A percentile compares a stretch with the other conserved stretches of the same genome.
Evolutionary conservation across 2,888 invertebrate genomes (phyloP).

Genomic region (Epistrophe eligans): DNA sequence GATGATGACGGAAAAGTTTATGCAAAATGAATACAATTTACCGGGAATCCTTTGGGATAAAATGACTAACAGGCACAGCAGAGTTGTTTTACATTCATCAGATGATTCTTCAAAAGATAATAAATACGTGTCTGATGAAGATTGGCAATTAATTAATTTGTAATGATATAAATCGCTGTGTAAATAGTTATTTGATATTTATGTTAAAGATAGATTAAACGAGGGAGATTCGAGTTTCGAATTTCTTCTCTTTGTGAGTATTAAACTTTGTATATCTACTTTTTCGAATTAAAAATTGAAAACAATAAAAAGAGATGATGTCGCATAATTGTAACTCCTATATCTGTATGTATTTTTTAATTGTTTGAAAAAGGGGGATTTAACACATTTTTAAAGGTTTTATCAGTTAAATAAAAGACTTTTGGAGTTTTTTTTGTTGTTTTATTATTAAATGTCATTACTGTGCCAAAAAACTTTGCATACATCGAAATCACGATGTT

Average conservation of each 20-base stretch:
- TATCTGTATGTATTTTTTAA: no score
- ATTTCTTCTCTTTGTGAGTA: neutral
- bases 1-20: constrained; percentile 33
- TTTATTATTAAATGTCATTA: no score
- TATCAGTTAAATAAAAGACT: no score
- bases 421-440: no score
- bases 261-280: constrained; percentile 3
- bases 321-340: no score
- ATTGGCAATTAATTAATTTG: constrained; percentile 48
- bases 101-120: constrained; percentile 45
- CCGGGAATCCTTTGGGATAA: constrained; percentile 29
- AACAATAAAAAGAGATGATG: neutral
- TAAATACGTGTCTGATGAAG: constrained; percentile 46
- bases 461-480: no score
- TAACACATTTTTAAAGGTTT: no score
- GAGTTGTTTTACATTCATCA: constrained; percentile 46
- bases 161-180: constrained; percentile 36
- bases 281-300: neutral
- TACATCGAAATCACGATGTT: no score
- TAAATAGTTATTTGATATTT: constrained; percentile 46
- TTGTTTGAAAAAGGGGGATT: no score
- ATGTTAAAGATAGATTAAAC: constrained; percentile 16
- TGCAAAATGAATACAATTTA: constrained; percentile 35
- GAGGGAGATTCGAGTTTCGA: neutral
- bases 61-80: constrained; percentile 24